Evolutionary conservation across 2,888 invertebrate species (phyloP).

Genomic region (Ganaspis brasiliensis): DNA sequence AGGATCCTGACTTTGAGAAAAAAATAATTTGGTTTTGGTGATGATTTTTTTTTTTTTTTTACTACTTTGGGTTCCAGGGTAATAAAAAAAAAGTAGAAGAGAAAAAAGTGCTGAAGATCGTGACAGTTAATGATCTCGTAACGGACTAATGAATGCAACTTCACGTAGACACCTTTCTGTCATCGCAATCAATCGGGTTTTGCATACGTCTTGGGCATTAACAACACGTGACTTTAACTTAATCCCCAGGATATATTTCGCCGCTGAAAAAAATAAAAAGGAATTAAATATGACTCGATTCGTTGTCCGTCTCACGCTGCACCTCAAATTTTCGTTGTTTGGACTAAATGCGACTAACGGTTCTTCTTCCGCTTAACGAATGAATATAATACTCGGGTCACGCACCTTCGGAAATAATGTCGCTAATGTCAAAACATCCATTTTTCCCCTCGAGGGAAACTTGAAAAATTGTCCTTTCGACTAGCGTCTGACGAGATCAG

Average conservation of each 20-base stretch:
- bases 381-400: conserved; percentile 10
- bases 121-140: conserved; percentile 28
- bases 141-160: conserved; percentile 25
- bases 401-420: conserved; percentile 25
- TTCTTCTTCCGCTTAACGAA: conserved; percentile 37
- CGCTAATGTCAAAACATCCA: conserved; percentile 25
- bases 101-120: conserved; percentile 10
- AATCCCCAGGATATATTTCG: conserved; percentile 21
- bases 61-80: neutral
- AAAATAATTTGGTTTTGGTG: neutral
- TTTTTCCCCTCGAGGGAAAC: conserved; percentile 16
- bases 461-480: neutral
- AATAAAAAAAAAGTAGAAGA: neutral
- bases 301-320: conserved; percentile 8
- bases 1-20: neutral
- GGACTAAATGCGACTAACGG: conserved; percentile 37
- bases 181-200: conserved; percentile 34
- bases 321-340: conserved; percentile 40
- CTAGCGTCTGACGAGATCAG: too few species aligned
- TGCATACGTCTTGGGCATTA: conserved; percentile 31
- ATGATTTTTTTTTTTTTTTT: neutral
- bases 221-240: conserved; percentile 28
- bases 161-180: conserved; percentile 39
- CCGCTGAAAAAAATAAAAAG: conserved; percentile 1
- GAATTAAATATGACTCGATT: conserved; percentile 5